phyloP scores from a whole-genome alignment of 2,888 invertebrate genomes.

The Microctonus aethiopoides region DNA sequence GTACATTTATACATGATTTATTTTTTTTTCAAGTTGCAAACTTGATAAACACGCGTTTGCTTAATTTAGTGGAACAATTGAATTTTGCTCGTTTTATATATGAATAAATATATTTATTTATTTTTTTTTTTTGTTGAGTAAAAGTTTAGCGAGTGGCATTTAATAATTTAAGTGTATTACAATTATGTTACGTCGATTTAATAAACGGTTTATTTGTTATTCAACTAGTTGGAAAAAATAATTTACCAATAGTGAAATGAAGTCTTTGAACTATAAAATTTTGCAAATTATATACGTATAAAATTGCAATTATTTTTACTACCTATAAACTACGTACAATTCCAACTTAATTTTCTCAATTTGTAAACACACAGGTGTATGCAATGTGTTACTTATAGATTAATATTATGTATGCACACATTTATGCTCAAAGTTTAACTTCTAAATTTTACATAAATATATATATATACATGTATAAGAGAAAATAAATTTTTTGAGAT shows the following conservation, averaged over 20 bases:
- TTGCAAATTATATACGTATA: neutral
- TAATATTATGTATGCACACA: neutral
- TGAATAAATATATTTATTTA: no score
- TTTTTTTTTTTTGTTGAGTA: no score
- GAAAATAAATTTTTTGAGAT: neutral
- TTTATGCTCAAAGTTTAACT: neutral
- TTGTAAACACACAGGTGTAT: neutral
- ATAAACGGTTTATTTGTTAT: neutral
- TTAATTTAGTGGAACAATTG: no score
- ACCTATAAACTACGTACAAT: neutral
- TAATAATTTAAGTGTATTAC: no score
- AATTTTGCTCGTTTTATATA: no score
- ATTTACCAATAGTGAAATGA: neutral
- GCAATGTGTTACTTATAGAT: neutral
- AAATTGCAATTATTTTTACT: neutral
- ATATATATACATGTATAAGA: neutral
- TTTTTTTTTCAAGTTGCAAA: neutral
- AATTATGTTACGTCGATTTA: no score
- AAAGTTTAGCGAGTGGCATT: no score
- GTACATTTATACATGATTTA: neutral
- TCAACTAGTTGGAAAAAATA: neutral
- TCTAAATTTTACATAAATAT: neutral
- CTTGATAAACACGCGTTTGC: no score
- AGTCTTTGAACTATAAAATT: neutral
- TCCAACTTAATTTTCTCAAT: neutral